Percentiles rank a stretch among this genome's conserved stretches.
phyloP scores from a whole-genome alignment of 1,140 invertebrate species.

The Drosophila ambigua region DNA sequence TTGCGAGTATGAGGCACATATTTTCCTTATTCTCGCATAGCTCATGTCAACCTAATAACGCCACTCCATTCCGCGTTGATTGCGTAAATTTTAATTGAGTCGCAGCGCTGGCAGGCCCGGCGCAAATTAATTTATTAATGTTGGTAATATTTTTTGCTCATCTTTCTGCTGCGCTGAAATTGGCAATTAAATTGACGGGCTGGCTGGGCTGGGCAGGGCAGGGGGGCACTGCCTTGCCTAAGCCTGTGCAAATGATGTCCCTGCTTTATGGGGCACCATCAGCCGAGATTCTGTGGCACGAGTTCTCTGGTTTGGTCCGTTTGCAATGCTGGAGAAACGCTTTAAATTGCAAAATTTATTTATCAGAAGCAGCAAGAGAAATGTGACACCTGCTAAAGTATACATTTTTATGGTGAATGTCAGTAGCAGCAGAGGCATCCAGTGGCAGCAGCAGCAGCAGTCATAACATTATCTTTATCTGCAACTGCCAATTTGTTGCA shows the following conservation, averaged over 20 bases:
- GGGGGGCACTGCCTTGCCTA: constrained; percentile 12
- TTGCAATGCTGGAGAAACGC: background rate
- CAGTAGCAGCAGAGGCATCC: constrained; percentile 8
- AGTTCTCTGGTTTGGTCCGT: no score
- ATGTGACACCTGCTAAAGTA: constrained; percentile 78
- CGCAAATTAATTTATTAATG: constrained; percentile 76
- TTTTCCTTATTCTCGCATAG: background rate
- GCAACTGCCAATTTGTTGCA: constrained; percentile 74
- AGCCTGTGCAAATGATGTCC: constrained; percentile 30
- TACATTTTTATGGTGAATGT: constrained; percentile 47
- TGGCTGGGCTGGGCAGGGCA: background rate
- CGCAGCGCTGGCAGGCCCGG: background rate
- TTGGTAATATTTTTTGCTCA: constrained; percentile 47
- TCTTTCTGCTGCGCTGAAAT: constrained; percentile 43
- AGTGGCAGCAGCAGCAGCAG: constrained; percentile 39
- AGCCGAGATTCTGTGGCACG: background rate
- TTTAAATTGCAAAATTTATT: constrained; percentile 69
- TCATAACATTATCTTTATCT: constrained; percentile 79
- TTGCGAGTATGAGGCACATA: background rate
- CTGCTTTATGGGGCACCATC: constrained; percentile 33
- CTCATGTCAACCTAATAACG: no score
- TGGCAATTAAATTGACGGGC: constrained; percentile 67
- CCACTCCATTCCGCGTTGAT: constrained; percentile 13
- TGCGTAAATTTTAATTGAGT: constrained; percentile 71
- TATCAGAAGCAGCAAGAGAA: constrained; percentile 56